phyloP scores from a whole-genome alignment of 23 tunicate species.

The Phallusia fumigata region DNA sequence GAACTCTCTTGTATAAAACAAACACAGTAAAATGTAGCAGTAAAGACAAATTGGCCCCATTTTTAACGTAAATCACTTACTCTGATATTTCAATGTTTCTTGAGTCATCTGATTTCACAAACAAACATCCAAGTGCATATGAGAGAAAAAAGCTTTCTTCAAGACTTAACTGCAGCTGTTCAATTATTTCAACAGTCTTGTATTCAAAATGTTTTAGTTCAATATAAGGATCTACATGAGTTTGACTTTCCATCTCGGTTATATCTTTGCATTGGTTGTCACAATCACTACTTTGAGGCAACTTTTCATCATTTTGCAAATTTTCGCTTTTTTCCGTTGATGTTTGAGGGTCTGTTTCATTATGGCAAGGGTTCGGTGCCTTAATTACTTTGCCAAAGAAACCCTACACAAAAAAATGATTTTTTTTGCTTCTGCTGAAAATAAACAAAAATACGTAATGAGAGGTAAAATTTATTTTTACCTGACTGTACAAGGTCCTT shows the following conservation, averaged over 20 bases:
- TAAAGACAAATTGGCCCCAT: too few species aligned
- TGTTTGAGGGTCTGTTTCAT: background rate
- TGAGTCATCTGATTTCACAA: conserved; percentile 16
- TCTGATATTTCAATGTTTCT: conserved; percentile 17
- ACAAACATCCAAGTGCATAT: conserved; percentile 76
- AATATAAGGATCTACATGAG: background rate
- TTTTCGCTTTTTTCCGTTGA: background rate
- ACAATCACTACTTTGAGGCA: background rate
- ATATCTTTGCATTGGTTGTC: background rate
- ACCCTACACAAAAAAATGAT: conserved; percentile 20
- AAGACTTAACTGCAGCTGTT: conserved; percentile 24
- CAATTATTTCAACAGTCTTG: background rate
- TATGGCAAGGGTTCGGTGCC: background rate
- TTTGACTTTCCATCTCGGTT: background rate
- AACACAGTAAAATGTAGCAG: too few species aligned
- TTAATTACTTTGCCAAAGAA: conserved; percentile 34
- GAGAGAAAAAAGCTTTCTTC: conserved; percentile 84
- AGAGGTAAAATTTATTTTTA: too few species aligned
- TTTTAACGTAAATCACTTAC: background rate
- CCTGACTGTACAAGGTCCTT: conserved; percentile 13
- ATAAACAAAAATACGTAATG: too few species aligned
- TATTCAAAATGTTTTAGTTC: background rate
- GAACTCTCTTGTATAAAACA: too few species aligned
- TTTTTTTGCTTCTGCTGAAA: background rate
- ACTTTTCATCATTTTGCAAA: background rate